phyloP scores from a whole-genome alignment of 2,797 vertebrate genomes.

The Phrynocephalus forsythii region DNA sequence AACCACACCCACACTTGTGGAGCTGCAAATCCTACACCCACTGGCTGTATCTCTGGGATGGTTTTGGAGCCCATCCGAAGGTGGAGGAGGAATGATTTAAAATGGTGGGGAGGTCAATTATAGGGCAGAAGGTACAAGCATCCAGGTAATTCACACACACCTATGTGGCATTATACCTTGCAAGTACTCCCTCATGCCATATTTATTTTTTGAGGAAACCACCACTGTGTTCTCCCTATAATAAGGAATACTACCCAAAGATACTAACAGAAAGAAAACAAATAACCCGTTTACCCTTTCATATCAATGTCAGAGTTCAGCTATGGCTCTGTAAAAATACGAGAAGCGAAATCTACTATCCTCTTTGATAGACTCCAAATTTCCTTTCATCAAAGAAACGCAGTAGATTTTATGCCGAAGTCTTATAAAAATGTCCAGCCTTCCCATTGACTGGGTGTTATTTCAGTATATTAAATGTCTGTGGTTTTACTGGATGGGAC shows the following conservation, averaged over 20 bases:
- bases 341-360: background rate
- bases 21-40: background rate
- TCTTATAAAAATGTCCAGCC: constrained; percentile 7
- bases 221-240: background rate
- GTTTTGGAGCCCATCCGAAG: background rate
- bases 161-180: background rate
- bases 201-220: background rate
- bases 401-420: background rate
- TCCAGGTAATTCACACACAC: background rate
- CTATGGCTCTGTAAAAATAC: background rate
- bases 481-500: background rate
- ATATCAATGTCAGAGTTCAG: constrained; percentile 10
- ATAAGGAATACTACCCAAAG: background rate
- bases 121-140: background rate
- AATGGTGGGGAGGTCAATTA: background rate
- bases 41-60: background rate
- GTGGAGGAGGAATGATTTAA: background rate
- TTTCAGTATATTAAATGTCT: constrained; percentile 6
- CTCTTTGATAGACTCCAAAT: background rate
- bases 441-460: background rate
- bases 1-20: background rate
- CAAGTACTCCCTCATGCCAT: background rate
- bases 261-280: background rate
- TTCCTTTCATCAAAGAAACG: constrained; percentile 4
- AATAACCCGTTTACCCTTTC: background rate